Percentiles rank a stretch among this genome's conserved stretches.
Evolutionary conservation across 2,888 invertebrate genomes (phyloP).

Genomic region (Drosophila meridiana): DNA sequence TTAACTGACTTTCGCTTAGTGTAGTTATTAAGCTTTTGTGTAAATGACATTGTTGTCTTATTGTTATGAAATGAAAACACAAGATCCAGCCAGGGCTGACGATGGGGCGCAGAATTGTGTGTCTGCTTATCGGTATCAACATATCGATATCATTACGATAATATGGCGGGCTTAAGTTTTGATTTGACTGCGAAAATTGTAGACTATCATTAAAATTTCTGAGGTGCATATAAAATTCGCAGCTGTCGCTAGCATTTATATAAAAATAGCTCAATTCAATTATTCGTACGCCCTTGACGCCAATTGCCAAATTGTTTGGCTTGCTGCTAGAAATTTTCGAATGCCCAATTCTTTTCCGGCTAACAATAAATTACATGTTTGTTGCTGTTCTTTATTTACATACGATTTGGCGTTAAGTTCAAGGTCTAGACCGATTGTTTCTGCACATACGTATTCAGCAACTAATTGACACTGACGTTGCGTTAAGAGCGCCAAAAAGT

Average conservation of each 20-base stretch:
- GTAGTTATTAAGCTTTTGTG: conserved; percentile 66
- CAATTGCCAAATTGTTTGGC: conserved; percentile 53
- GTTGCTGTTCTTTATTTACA: conserved; percentile 49
- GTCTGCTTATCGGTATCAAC: conserved; percentile 17
- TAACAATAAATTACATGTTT: conserved; percentile 33
- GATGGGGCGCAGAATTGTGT: background rate
- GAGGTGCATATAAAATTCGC: conserved; percentile 8
- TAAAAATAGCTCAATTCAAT: conserved; percentile 37
- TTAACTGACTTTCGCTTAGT: conserved; percentile 84
- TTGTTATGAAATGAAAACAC: conserved; percentile 66
- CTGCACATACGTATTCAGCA: conserved; percentile 12
- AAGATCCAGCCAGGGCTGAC: conserved; percentile 31
- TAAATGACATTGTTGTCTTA: conserved; percentile 69
- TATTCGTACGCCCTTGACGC: conserved; percentile 18
- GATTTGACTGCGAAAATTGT: background rate
- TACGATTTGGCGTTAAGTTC: conserved; percentile 66
- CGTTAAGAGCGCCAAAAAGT: conserved; percentile 63
- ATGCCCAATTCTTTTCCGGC: conserved; percentile 62
- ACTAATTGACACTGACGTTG: conserved; percentile 65
- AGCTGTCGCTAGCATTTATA: conserved; percentile 37
- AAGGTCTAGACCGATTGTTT: conserved; percentile 43
- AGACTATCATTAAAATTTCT: background rate
- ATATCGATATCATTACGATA: background rate
- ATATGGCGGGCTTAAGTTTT: conserved; percentile 20
- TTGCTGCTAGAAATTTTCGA: conserved; percentile 22